Conservation (phyloP, 2,797 vertebrate genomes). For the Micropoecilia bifurca region DNA sequence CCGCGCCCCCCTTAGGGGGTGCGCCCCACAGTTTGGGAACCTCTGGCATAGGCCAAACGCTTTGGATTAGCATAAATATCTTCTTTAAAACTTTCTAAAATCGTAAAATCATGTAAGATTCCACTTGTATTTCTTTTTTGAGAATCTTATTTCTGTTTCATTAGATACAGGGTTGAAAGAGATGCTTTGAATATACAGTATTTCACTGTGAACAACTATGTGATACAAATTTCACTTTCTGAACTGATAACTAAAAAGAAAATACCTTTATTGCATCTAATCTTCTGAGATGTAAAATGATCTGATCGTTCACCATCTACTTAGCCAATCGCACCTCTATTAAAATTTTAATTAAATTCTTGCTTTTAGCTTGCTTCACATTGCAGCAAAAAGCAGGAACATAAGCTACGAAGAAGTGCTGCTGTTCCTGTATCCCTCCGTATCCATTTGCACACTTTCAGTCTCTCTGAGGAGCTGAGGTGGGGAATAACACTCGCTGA, state of each 20-base stretch:
- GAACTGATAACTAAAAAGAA: not conserved
- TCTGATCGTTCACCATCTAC: not conserved
- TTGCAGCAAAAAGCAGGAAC: too few species aligned
- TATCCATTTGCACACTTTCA: not conserved
- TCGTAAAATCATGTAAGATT: too few species aligned
- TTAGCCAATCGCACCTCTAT: not conserved
- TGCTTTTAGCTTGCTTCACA: not conserved
- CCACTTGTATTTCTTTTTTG: not conserved
- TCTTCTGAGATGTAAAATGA: not conserved
- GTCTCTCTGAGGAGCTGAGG: not conserved
- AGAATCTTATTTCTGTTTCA: not conserved
- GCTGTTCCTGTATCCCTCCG: not conserved
- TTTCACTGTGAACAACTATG: not conserved
- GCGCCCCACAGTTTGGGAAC: too few species aligned
- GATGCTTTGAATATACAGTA: not conserved
- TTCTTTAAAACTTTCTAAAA: not conserved
- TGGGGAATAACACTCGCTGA: not conserved
- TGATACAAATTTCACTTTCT: not conserved
- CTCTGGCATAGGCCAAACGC: not conserved
- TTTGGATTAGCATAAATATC: not conserved
- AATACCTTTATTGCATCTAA: not conserved
- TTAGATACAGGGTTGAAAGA: not conserved
- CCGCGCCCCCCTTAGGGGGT: too few species aligned
- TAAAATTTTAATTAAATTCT: not conserved
- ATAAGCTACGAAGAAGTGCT: not conserved